These are phyloP conservation scores for Clostera curtula DNA, from an alignment of 2,888 invertebrate species.

Conservation along the genomic window DNA sequence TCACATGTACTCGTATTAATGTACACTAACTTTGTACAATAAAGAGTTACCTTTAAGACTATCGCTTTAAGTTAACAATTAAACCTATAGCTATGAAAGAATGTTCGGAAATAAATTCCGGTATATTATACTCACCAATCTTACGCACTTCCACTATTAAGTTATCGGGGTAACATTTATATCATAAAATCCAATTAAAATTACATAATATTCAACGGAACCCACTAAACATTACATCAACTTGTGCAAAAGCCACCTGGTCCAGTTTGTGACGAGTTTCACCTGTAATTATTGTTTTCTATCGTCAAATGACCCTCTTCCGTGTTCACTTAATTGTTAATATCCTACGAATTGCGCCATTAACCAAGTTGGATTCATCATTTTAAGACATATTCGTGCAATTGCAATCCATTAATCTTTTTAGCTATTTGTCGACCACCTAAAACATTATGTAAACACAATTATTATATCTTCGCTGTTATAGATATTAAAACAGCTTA, in stretches of 20 bases:
- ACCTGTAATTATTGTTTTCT: slow-evolving; percentile 43
- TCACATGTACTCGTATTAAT: no score
- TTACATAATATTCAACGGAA: slow-evolving; percentile 16
- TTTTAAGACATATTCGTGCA: neutral
- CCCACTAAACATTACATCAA: slow-evolving; percentile 26
- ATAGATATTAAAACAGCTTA: no score
- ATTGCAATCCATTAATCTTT: neutral
- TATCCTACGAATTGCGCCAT: slow-evolving; percentile 48
- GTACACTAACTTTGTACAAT: no score
- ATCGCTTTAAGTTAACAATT: no score
- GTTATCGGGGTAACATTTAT: slow-evolving; percentile 11
- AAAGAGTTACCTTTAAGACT: no score
- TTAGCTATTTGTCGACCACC: no score
- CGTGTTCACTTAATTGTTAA: slow-evolving; percentile 46
- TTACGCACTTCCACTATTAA: slow-evolving; percentile 18
- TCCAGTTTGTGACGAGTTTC: slow-evolving; percentile 42
- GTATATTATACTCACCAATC: no score
- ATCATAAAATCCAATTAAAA: slow-evolving; percentile 11
- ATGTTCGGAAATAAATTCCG: no score
- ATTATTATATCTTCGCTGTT: no score
- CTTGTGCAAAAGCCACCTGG: slow-evolving; percentile 33
- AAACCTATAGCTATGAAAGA: no score
- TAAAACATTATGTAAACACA: neutral
- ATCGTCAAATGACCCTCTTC: slow-evolving; percentile 50
- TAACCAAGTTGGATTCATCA: slow-evolving; percentile 22